These are phyloP conservation scores for Dryobota labecula DNA, from an alignment of 2,888 invertebrate genomes.

Conservation along the genomic window DNA sequence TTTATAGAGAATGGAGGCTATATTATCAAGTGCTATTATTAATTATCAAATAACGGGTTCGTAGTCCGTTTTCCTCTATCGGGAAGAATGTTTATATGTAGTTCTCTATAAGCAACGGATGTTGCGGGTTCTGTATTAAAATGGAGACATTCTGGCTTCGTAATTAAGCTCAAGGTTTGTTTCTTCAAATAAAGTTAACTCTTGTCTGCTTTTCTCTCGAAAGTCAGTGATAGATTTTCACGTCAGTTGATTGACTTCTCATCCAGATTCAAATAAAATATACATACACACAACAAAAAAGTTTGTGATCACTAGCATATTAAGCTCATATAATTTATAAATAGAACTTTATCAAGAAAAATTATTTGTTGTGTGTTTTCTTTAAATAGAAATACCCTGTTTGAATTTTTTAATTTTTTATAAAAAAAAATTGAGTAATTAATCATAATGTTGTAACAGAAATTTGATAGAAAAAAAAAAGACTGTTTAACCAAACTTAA, in stretches of 20 bases:
- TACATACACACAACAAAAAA: too few relatives aligned
- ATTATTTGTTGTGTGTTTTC: too few relatives aligned
- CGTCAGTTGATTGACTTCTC: not conserved
- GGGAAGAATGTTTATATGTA: not conserved
- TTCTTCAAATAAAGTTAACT: not conserved
- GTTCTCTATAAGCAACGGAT: not conserved
- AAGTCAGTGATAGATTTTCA: not conserved
- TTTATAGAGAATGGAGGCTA: slow-evolving; percentile 12
- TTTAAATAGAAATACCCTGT: too few relatives aligned
- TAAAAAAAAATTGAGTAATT: too few relatives aligned
- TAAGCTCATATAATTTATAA: too few relatives aligned
- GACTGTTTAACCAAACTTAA: too few relatives aligned
- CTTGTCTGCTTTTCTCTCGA: not conserved
- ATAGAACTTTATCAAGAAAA: too few relatives aligned
- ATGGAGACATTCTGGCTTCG: not conserved
- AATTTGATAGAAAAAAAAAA: too few relatives aligned
- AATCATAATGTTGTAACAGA: too few relatives aligned
- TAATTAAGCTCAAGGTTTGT: slow-evolving; percentile 2
- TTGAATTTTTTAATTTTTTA: too few relatives aligned
- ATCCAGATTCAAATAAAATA: not conserved
- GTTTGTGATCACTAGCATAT: too few relatives aligned
- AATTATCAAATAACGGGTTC: not conserved
- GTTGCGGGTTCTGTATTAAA: not conserved
- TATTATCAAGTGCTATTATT: not conserved
- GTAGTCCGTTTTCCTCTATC: not conserved